Conservation (phyloP, 1,140 invertebrate genomes). For the Lepidurus couesii region DNA sequence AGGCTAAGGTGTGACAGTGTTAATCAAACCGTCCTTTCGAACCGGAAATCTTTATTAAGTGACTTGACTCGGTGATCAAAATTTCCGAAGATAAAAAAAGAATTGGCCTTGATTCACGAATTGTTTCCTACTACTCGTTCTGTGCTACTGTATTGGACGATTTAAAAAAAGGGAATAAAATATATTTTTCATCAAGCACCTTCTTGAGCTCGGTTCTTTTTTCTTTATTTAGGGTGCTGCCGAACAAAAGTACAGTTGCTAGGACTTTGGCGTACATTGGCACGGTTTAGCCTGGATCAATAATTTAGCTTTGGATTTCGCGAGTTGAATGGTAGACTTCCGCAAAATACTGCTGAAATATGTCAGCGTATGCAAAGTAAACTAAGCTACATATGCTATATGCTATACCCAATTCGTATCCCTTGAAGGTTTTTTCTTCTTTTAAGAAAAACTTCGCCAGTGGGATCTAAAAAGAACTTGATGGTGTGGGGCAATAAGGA, state of each 20-base stretch:
- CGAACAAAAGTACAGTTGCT: neutral
- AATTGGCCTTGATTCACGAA: neutral
- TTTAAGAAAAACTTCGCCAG: no score
- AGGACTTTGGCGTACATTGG: neutral
- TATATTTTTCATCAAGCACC: neutral
- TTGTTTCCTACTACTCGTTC: neutral
- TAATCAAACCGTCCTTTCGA: constrained; percentile 16
- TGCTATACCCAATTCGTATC: no score
- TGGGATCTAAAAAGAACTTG: no score
- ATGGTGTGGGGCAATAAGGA: no score
- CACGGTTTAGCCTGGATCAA: neutral
- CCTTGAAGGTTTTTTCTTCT: no score
- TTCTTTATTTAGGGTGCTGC: neutral
- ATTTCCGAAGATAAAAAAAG: neutral
- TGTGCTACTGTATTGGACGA: neutral
- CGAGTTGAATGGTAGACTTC: neutral
- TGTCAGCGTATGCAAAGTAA: neutral
- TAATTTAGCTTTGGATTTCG: constrained; percentile 15
- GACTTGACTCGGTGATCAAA: constrained; percentile 11
- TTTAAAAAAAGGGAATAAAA: neutral
- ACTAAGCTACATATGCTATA: no score
- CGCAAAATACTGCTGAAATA: neutral
- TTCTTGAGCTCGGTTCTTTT: neutral
- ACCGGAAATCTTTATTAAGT: neutral
- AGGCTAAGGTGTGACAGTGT: neutral